These are phyloP conservation scores for Nanorana parkeri DNA, from an alignment of 2,113 vertebrate species.

Conservation along the genomic window DNA sequence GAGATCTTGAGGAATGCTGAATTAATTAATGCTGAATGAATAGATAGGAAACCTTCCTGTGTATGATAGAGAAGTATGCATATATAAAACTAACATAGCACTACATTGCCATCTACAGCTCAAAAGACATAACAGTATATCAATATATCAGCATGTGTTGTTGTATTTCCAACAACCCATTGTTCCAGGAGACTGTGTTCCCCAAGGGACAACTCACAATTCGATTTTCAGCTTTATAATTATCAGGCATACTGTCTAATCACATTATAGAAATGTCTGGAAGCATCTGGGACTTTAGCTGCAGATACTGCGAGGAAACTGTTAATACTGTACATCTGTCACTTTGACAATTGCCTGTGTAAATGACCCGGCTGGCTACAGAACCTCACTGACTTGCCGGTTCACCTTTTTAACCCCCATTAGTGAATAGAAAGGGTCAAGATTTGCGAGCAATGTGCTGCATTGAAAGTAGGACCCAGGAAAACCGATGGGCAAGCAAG, in stretches of 20 bases:
- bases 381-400: background rate
- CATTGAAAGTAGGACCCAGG: background rate
- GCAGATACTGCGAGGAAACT: background rate
- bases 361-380: background rate
- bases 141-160: too few species aligned
- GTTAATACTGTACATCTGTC: background rate
- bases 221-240: too few species aligned
- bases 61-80: too few species aligned
- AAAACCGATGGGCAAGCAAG: background rate
- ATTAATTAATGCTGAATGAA: too few species aligned
- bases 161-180: too few species aligned
- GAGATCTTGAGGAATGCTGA: too few species aligned
- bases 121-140: too few species aligned
- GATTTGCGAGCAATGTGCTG: background rate
- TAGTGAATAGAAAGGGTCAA: background rate
- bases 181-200: too few species aligned
- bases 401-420: background rate
- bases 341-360: background rate
- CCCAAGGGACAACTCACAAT: too few species aligned
- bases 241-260: background rate
- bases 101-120: too few species aligned
- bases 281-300: background rate
- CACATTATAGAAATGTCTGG: background rate
- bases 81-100: too few species aligned
- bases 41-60: too few species aligned